Conservation (phyloP, 2,113 vertebrate genomes). For the Amphiprion percula region DNA sequence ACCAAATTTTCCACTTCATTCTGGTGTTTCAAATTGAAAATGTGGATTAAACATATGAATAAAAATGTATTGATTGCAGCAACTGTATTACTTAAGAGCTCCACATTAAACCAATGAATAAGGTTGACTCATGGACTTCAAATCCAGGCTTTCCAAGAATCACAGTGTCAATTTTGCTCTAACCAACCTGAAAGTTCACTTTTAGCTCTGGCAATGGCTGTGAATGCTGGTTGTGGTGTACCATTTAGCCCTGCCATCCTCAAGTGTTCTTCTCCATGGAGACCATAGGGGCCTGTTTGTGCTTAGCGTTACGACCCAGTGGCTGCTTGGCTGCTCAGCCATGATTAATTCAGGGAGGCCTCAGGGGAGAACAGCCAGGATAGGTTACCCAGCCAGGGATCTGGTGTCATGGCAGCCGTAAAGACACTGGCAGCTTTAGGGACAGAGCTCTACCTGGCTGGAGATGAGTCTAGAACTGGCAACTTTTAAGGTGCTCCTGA, state of each 20-base stretch:
- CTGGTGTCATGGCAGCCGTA: constrained; percentile 70
- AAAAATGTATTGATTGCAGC: not conserved
- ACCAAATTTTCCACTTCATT: too few species aligned
- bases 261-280: constrained; percentile 51
- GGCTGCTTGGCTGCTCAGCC: constrained; percentile 73
- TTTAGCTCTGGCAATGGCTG: not conserved
- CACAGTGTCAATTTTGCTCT: not conserved
- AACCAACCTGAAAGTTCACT: not conserved
- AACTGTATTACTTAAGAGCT: not conserved
- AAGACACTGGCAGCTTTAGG: constrained; percentile 48
- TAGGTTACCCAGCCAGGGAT: constrained; percentile 77
- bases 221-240: constrained; percentile 12
- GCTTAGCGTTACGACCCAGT: constrained; percentile 67
- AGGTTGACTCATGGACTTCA: not conserved
- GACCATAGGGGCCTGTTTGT: constrained; percentile 70
- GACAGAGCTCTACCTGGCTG: constrained; percentile 23
- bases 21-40: not conserved
- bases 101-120: not conserved
- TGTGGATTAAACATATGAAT: not conserved
- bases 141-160: constrained; percentile 1
- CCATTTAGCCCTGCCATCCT: constrained; percentile 29
- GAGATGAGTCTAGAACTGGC: constrained; percentile 17
- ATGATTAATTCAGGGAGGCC: constrained; percentile 83
- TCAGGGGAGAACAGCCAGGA: constrained; percentile 69
- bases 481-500: constrained; percentile 33